Evolutionary conservation across 2,797 vertebrate genomes (phyloP).

Genomic region (Myotis planiceps): DNA sequence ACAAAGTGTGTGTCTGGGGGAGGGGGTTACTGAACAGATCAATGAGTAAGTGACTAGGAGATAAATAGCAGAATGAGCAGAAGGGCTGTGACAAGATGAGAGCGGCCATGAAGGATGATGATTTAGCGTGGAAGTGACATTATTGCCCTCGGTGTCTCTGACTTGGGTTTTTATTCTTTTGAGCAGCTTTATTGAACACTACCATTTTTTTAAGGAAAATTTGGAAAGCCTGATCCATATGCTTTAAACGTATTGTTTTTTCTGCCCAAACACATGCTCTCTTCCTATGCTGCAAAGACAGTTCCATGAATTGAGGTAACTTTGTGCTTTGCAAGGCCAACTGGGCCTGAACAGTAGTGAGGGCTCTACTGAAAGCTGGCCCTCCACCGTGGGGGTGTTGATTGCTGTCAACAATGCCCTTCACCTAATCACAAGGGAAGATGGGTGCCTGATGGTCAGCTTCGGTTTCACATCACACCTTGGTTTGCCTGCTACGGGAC

Average conservation of each 20-base stretch:
- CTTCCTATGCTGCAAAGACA: neutral
- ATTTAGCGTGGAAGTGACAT: neutral
- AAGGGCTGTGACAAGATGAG: neutral
- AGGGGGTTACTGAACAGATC: neutral
- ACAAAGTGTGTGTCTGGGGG: neutral
- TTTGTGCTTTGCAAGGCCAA: neutral
- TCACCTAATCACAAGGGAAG: conserved; percentile 79
- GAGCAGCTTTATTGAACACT: neutral
- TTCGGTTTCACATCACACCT: conserved; percentile 78
- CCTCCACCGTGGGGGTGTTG: neutral
- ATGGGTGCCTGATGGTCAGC: conserved; percentile 71
- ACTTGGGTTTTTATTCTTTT: neutral
- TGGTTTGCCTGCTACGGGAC: conserved; percentile 75
- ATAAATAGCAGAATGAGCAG: neutral
- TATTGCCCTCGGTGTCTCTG: neutral
- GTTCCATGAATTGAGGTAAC: neutral
- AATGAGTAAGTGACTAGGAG: neutral
- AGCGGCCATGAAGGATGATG: no score
- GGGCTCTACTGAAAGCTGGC: neutral
- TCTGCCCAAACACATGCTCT: neutral
- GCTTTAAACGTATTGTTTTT: conserved; percentile 1
- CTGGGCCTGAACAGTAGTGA: neutral
- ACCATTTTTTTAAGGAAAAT: conserved; percentile 32
- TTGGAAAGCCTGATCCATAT: neutral
- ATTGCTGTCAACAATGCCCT: conserved; percentile 64